Evolutionary conservation across 2,888 invertebrate genomes (phyloP).

Genomic region (Diogma glabrata): DNA sequence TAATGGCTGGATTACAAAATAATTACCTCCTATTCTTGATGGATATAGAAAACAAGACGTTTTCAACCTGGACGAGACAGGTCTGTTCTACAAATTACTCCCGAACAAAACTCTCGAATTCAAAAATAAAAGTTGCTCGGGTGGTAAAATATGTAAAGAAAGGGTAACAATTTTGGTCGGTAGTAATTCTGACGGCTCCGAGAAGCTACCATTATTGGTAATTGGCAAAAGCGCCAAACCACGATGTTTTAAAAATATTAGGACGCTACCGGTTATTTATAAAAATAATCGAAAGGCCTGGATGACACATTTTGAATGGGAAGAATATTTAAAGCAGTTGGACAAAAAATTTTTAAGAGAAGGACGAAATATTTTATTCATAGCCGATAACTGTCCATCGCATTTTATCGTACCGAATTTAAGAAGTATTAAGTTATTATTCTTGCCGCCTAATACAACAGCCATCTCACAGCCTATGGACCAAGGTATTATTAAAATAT

Average conservation of each 20-base stretch:
- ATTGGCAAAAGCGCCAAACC: not conserved
- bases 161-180: not conserved
- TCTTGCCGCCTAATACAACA: not conserved
- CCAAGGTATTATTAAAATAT: not conserved
- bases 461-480: not conserved
- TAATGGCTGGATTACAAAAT: too few species aligned
- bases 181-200: not conserved
- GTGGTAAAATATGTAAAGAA: not conserved
- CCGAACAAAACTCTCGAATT: constrained; percentile 20
- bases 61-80: constrained; percentile 24
- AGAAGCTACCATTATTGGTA: not conserved
- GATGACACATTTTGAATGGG: not conserved
- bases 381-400: not conserved
- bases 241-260: not conserved
- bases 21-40: constrained; percentile 17
- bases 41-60: constrained; percentile 22
- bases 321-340: not conserved
- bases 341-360: not conserved
- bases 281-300: not conserved
- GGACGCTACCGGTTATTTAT: not conserved
- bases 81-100: constrained; percentile 22
- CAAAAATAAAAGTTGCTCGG: not conserved
- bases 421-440: not conserved
- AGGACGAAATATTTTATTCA: not conserved
- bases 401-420: not conserved